A percentile compares a stretch with the other conserved stretches of the same genome.
Evolutionary conservation across 2,888 invertebrate species (phyloP).

Genomic region (Morinoia aosen): DNA sequence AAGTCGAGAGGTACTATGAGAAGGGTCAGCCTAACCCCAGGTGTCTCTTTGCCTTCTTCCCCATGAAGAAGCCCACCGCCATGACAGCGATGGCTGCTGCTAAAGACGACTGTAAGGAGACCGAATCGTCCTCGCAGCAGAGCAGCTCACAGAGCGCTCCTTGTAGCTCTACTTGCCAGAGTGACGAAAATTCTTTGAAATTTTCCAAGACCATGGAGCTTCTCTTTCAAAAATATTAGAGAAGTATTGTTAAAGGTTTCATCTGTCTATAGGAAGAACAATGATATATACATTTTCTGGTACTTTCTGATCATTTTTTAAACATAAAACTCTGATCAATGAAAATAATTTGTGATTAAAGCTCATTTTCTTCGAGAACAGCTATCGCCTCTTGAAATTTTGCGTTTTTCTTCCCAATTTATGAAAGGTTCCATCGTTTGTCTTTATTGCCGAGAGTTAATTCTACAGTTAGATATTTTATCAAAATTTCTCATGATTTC

Average conservation of each 20-base stretch:
- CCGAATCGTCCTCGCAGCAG: background rate
- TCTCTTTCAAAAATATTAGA: background rate
- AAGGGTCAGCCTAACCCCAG: background rate
- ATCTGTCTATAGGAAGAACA: background rate
- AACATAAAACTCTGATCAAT: no score
- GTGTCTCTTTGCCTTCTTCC: conserved; percentile 26
- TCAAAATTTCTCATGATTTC: no score
- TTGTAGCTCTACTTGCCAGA: background rate
- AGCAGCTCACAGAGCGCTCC: background rate
- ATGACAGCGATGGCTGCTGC: background rate
- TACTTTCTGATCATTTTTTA: background rate
- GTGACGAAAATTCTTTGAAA: background rate
- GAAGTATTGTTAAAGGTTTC: background rate
- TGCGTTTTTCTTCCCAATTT: no score
- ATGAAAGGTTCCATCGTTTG: no score
- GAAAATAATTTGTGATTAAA: no score
- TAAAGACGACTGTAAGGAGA: background rate
- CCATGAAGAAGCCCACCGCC: background rate
- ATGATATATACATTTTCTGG: background rate
- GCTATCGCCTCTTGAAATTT: no score
- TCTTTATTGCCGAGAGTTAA: no score
- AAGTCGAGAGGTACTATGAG: background rate
- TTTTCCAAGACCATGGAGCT: background rate
- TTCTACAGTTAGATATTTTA: no score
- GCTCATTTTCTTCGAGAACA: no score